These are phyloP conservation scores for Petrolisthes cinctipes DNA, from an alignment of 2,888 invertebrate species.

Conservation along the genomic window DNA sequence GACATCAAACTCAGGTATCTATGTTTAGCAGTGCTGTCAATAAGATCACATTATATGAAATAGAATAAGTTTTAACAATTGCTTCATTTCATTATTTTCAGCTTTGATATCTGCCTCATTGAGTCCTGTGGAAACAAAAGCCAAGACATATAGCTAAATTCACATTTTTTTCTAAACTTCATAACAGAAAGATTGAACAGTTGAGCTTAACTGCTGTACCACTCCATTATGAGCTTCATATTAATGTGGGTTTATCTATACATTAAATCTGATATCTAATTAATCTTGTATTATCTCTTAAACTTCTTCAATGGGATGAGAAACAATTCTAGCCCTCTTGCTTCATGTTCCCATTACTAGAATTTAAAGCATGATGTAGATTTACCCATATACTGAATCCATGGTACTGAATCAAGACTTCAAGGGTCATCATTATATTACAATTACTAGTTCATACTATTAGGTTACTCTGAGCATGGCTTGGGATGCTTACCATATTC, in stretches of 20 bases:
- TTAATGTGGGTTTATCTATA: neutral
- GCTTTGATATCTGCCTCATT: conserved; percentile 43
- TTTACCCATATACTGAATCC: too few species aligned
- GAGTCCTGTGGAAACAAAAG: conserved; percentile 48
- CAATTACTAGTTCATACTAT: too few species aligned
- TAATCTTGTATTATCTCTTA: too few species aligned
- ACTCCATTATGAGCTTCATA: neutral
- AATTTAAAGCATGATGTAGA: too few species aligned
- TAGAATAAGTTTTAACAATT: conserved; percentile 7
- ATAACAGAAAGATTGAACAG: conserved; percentile 13
- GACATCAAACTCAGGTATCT: neutral
- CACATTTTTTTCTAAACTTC: neutral
- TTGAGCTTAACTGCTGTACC: conserved; percentile 17
- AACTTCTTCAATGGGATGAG: too few species aligned
- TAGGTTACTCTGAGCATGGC: neutral
- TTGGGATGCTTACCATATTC: conserved; percentile 28
- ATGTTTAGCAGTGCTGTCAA: neutral
- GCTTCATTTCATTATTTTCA: conserved; percentile 5
- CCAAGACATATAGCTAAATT: conserved; percentile 12
- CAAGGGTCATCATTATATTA: too few species aligned
- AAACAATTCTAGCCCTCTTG: too few species aligned
- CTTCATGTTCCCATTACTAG: too few species aligned
- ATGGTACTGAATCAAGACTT: too few species aligned
- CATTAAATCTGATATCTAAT: too few species aligned
- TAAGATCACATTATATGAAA: neutral